Percentiles rank a stretch among this genome's conserved stretches.
These are phyloP conservation scores for Metallyticus violacea DNA, from an alignment of 2,888 invertebrate species.

Conservation along the genomic window DNA sequence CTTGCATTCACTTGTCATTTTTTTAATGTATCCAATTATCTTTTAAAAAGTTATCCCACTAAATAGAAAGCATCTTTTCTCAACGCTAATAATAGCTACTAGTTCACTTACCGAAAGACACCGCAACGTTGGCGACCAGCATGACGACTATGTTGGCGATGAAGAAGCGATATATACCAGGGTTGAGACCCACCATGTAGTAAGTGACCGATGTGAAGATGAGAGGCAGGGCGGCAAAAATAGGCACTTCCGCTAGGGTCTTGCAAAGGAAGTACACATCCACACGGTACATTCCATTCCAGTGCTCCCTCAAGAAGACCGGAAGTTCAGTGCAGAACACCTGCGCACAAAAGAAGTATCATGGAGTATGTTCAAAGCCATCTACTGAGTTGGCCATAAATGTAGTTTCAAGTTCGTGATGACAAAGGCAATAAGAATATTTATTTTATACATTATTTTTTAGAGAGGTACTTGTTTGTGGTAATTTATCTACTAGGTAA, in stretches of 20 bases:
- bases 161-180: constrained; percentile 60
- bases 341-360: constrained; percentile 50
- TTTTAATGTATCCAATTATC: too few species aligned
- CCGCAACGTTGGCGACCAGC: constrained; percentile 84
- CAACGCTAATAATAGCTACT: too few species aligned
- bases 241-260: constrained; percentile 83
- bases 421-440: too few species aligned
- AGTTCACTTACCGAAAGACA: constrained; percentile 77
- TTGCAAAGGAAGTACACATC: constrained; percentile 90
- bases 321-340: constrained; percentile 88
- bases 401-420: too few species aligned
- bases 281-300: constrained; percentile 86
- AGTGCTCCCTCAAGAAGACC: constrained; percentile 83
- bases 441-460: too few species aligned
- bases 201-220: constrained; percentile 81
- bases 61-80: too few species aligned
- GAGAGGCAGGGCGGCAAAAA: constrained; percentile 78
- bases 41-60: too few species aligned
- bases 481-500: too few species aligned
- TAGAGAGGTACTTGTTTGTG: too few species aligned
- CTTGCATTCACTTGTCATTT: too few species aligned
- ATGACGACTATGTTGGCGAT: constrained; percentile 70
- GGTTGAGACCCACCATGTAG: constrained; percentile 83
- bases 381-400: too few species aligned
- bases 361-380: too few species aligned